Conservation (phyloP, 2,113 vertebrate genomes). For the Tympanuchus pallidicinctus region DNA sequence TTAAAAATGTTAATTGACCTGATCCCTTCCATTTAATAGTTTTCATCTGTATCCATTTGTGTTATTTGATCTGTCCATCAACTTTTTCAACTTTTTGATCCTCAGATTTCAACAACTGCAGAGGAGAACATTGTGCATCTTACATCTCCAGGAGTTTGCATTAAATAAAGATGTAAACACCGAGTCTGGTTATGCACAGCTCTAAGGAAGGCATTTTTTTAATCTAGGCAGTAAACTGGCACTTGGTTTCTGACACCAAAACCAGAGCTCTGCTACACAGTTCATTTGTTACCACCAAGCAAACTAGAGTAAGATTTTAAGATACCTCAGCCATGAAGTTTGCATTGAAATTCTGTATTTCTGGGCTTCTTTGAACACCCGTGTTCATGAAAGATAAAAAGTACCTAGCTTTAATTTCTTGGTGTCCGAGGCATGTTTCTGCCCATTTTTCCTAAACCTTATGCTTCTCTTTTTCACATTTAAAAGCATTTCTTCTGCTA, state of each 20-base stretch:
- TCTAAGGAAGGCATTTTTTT: background rate
- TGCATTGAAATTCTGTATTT: background rate
- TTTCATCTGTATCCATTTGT: background rate
- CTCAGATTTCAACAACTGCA: background rate
- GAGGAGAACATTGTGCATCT: background rate
- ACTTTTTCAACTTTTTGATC: background rate
- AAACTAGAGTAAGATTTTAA: background rate
- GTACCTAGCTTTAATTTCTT: background rate
- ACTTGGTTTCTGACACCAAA: background rate
- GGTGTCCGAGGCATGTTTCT: background rate
- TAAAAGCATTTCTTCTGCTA: background rate
- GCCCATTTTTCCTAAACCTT: background rate
- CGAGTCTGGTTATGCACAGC: background rate
- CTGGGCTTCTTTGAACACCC: background rate
- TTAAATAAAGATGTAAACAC: background rate
- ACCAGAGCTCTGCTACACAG: background rate
- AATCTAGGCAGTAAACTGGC: background rate
- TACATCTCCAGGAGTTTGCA: background rate
- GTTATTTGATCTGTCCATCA: background rate
- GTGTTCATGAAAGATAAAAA: background rate
- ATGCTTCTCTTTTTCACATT: background rate
- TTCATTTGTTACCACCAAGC: background rate
- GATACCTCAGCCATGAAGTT: background rate
- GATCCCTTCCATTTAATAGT: background rate
- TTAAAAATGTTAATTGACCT: background rate